Conservation (phyloP, 2,888 invertebrate species). For the Scaptomyza tumidula region DNA sequence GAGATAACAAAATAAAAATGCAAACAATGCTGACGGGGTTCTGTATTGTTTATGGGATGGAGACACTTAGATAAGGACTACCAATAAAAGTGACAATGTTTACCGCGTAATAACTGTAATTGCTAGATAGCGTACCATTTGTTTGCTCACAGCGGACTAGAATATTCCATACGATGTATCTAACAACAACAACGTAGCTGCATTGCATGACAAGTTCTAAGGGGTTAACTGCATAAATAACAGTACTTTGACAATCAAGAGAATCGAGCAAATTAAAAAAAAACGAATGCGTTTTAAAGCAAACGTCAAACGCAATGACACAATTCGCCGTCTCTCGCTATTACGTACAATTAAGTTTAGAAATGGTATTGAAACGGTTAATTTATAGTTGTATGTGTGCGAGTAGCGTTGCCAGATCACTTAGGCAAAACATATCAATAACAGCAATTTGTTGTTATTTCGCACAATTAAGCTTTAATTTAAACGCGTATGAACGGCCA, state of each 20-base stretch:
- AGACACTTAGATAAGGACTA: constrained; percentile 35
- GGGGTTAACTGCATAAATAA: constrained; percentile 27
- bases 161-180: constrained; percentile 33
- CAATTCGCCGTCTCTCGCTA: not conserved
- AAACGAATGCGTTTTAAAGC: constrained; percentile 24
- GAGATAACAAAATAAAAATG: constrained; percentile 43
- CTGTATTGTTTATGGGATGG: constrained; percentile 22
- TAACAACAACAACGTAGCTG: constrained; percentile 6
- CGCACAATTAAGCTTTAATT: constrained; percentile 26
- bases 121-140: constrained; percentile 19
- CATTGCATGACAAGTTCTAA: constrained; percentile 16
- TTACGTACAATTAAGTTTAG: constrained; percentile 3
- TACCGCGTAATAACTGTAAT: constrained; percentile 44
- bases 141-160: constrained; percentile 27
- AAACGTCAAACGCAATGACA: constrained; percentile 19
- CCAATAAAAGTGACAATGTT: constrained; percentile 38
- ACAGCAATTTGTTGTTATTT: constrained; percentile 23
- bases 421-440: constrained; percentile 21
- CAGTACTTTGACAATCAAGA: constrained; percentile 6
- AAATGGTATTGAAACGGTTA: constrained; percentile 16
- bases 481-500: constrained; percentile 26
- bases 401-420: constrained; percentile 46
- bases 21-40: constrained; percentile 46
- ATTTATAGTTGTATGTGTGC: constrained; percentile 6
- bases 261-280: constrained; percentile 25